Evolutionary conservation across 2,113 vertebrate species (phyloP).

Genomic region (Hypocryptadius cinnamomeus): DNA sequence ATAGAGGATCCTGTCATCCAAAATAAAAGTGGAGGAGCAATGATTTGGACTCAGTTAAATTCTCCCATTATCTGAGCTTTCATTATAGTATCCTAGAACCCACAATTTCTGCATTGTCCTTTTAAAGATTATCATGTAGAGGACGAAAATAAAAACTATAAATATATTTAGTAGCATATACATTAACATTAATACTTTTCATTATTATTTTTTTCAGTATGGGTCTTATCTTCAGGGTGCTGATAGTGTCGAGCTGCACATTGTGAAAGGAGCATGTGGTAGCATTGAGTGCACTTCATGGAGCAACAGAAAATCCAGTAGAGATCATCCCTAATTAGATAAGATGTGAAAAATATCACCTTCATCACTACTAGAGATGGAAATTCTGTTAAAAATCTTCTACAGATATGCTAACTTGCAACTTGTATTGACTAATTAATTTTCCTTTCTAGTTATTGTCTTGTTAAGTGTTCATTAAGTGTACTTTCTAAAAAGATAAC

Average conservation of each 20-base stretch:
- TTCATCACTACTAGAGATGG: background rate
- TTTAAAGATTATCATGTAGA: background rate
- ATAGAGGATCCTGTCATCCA: background rate
- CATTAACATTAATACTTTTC: background rate
- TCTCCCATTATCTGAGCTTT: background rate
- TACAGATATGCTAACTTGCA: background rate
- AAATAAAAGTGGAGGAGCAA: background rate
- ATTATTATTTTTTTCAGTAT: background rate
- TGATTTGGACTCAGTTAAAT: background rate
- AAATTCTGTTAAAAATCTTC: background rate
- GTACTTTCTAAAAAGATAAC: background rate
- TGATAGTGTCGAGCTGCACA: background rate
- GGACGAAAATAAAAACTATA: background rate
- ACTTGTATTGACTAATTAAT: background rate
- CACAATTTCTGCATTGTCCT: background rate
- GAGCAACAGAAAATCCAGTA: background rate
- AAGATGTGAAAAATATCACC: background rate
- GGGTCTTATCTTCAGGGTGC: background rate
- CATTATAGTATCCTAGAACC: background rate
- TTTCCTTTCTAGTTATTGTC: background rate
- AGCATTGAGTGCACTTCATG: background rate
- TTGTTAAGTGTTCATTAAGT: background rate
- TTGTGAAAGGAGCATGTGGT: background rate
- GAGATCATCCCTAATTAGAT: background rate
- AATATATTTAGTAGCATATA: background rate